Evolutionary conservation across 2,113 vertebrate species (phyloP), one percentile per base, ranked within the genome.

Genomic region (Apodemus sylvaticus): DNA sequence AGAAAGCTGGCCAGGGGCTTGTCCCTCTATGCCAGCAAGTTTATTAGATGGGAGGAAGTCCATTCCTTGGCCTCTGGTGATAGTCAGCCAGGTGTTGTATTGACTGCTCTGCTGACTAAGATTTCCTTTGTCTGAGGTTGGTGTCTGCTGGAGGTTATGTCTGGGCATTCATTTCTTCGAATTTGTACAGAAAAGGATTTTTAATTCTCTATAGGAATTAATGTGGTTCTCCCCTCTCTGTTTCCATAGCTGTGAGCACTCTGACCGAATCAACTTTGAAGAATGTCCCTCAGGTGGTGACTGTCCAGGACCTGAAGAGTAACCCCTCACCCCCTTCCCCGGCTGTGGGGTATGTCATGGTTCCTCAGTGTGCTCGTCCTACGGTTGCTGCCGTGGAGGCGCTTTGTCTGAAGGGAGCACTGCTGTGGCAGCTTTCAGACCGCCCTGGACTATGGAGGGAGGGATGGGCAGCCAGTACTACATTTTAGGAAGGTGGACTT

Each of bases 211-310:
- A 2, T 24, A 53, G 51, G 16, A 39, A 7, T 13, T 93, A 16
- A 91, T 0, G 0, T 79, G 26, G 19, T 31, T 97, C 36, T 87
- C 70, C 92, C 16, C 73, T 16, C 29, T 89, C 58, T 42, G 0
- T 94, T 83, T 94, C 42, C 73, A 89, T 79, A 99, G 98, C 98
- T 73, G 98, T 98, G 68, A 98, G 96, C 93, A 95, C 99, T 0
- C 97, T 99, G 98, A 99, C 99, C 0, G 99, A 99, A 93, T 99
- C 99, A 4, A 99, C 99, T 4, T 97, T 99, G 98, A 99, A 99
- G 96, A 99, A 97, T 0, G 99, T 99, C 90, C 99, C 99, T 94
- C 99, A 99, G 90, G 99, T 99, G 91, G 99, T 99, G 55, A 99
- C 99, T 6, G 98, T 99, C 31, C 99, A 99, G 97, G 99, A 99